phyloP scores from a whole-genome alignment of 2,888 invertebrate genomes.

The Spilarctia lutea region DNA sequence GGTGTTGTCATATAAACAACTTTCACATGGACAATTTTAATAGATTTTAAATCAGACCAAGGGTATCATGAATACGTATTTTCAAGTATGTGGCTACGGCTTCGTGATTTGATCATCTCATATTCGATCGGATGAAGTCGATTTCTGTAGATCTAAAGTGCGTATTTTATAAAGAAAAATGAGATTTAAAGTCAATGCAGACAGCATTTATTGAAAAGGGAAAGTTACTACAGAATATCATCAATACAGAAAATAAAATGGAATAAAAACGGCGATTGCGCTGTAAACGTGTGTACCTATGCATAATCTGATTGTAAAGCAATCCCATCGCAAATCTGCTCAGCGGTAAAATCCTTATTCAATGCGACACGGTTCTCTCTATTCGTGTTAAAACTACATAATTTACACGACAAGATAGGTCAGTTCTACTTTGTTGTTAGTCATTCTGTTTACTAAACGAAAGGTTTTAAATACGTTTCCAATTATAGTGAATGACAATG shows the following conservation, averaged over 20 bases:
- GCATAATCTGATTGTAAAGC: neutral
- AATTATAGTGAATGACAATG: neutral
- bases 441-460: neutral
- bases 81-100: too few species aligned
- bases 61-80: too few species aligned
- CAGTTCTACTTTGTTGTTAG: neutral
- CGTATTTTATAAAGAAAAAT: too few species aligned
- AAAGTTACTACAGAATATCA: neutral
- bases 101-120: too few species aligned
- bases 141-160: too few species aligned
- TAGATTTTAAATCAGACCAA: too few species aligned
- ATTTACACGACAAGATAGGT: neutral
- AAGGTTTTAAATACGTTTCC: neutral
- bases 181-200: neutral
- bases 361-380: neutral
- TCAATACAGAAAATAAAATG: neutral
- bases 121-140: too few species aligned
- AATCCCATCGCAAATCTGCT: neutral
- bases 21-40: too few species aligned
- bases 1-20: too few species aligned
- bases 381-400: neutral
- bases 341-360: neutral
- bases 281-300: neutral
- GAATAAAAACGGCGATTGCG: neutral
- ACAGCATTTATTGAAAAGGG: neutral